Conservation (phyloP, 2,888 invertebrate genomes). For the Cancer borealis region DNA sequence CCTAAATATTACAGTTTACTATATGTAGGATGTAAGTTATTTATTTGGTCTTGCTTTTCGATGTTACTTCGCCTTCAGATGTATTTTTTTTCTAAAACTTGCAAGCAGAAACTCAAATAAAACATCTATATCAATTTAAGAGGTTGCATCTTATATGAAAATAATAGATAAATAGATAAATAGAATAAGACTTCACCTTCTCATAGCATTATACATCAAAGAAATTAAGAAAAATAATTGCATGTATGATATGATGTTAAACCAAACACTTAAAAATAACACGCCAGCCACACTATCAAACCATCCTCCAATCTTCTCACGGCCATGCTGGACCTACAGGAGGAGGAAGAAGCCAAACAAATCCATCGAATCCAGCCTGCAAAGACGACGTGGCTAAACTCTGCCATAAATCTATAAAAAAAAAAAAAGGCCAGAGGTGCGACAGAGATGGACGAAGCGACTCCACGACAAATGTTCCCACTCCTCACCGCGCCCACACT, state of each 20-base stretch:
- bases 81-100: not conserved
- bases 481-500: constrained; percentile 28
- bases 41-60: not conserved
- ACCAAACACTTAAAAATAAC: not conserved
- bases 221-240: not conserved
- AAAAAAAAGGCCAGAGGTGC: not conserved
- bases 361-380: not conserved
- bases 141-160: not conserved
- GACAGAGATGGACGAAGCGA: constrained; percentile 31
- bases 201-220: not conserved
- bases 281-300: not conserved
- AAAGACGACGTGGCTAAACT: not conserved
- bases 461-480: constrained; percentile 41
- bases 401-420: not conserved
- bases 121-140: not conserved
- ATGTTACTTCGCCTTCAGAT: not conserved
- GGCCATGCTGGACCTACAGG: not conserved
- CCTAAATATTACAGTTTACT: not conserved
- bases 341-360: not conserved
- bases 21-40: not conserved
- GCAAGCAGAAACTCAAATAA: not conserved
- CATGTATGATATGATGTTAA: not conserved
- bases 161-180: not conserved
- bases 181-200: not conserved
- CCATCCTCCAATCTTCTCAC: not conserved